Percentiles rank a stretch among this genome's conserved stretches.
Conservation (phyloP, 2,797 vertebrate genomes). For the Furcifer pardalis region DNA sequence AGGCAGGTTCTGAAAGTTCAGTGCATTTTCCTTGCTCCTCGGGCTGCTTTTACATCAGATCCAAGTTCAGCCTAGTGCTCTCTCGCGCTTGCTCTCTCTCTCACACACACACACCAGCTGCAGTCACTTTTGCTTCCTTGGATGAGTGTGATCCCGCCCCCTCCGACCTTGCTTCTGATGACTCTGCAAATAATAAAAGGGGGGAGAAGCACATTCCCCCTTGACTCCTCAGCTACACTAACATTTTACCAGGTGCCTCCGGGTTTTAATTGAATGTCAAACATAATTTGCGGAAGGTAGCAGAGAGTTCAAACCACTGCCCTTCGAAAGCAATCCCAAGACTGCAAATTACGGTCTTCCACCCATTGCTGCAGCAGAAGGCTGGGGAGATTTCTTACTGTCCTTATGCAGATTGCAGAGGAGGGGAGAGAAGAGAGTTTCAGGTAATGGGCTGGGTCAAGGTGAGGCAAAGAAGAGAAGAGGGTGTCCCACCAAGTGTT, state of each 20-base stretch:
- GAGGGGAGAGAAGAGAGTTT: neutral
- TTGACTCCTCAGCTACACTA: constrained; percentile 24
- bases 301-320: constrained; percentile 33
- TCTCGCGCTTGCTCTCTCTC: no score
- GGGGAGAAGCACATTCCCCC: neutral
- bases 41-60: neutral
- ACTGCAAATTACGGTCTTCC: neutral
- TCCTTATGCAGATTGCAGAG: accelerated
- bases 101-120: neutral
- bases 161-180: neutral
- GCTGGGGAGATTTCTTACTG: neutral
- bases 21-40: neutral
- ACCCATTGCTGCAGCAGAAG: neutral
- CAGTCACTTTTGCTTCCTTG: neutral
- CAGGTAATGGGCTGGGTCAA: neutral
- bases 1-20: neutral
- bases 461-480: no score
- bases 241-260: constrained; percentile 49
- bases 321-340: neutral
- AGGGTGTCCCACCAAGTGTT: no score
- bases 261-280: constrained; percentile 69
- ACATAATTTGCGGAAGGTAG: constrained; percentile 67
- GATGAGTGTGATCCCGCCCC: neutral
- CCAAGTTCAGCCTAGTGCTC: neutral
- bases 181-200: constrained; percentile 32